These are phyloP conservation scores for Bombus balteatus DNA, from an alignment of 1,140 invertebrate genomes.

Conservation along the genomic window DNA sequence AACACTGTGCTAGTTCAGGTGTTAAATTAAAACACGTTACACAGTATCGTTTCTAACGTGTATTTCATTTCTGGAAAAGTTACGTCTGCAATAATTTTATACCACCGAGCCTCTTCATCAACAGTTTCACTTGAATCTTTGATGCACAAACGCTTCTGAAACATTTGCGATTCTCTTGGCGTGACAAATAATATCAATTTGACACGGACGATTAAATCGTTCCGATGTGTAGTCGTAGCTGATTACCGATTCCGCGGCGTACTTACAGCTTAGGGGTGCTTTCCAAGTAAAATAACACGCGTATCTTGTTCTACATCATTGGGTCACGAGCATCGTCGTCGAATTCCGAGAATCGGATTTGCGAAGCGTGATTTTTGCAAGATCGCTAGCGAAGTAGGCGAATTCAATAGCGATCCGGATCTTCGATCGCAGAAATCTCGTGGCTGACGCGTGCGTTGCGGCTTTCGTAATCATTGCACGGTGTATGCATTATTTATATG, in stretches of 20 bases:
- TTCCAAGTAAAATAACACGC: slow-evolving; percentile 46
- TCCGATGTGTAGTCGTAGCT: background rate
- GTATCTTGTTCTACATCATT: slow-evolving; percentile 49
- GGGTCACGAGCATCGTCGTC: background rate
- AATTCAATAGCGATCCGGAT: slow-evolving; percentile 48
- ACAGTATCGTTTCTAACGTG: no score
- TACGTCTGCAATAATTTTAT: no score
- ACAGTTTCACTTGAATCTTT: background rate
- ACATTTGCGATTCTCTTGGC: background rate
- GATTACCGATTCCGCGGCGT: background rate
- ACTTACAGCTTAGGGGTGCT: background rate
- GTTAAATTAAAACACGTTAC: no score
- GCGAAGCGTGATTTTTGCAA: slow-evolving; percentile 7
- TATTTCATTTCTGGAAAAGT: no score
- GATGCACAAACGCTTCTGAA: background rate
- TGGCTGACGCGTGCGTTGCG: background rate
- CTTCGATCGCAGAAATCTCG: slow-evolving; percentile 3
- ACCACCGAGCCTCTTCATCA: no score
- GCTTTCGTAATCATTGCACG: slow-evolving; percentile 46
- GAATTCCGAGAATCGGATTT: slow-evolving; percentile 29
- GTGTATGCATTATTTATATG: slow-evolving; percentile 38
- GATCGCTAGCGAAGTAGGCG: slow-evolving; percentile 47
- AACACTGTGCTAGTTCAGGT: no score
- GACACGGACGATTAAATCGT: background rate
- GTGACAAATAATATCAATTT: slow-evolving; percentile 1